Evolutionary conservation across 2,113 vertebrate genomes (phyloP).

Genomic region (Odobenus rosmarus): DNA sequence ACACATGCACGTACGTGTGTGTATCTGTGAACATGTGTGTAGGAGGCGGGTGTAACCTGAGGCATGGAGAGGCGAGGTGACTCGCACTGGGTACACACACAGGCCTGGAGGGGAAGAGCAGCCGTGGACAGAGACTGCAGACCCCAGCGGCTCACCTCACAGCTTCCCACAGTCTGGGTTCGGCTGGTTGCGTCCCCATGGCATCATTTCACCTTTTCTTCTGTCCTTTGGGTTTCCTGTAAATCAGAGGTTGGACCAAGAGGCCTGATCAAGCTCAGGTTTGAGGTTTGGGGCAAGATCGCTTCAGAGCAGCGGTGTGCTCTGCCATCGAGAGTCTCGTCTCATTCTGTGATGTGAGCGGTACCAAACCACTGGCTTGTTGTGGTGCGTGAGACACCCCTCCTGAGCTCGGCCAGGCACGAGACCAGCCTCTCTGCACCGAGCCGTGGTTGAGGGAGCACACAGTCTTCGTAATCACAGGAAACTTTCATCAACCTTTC

Average conservation of each 20-base stretch:
- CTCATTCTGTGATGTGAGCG: no score
- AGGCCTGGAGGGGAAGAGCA: rapidly evolving
- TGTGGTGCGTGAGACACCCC: rapidly evolving
- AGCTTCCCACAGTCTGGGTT: not conserved
- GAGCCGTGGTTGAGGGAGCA: not conserved
- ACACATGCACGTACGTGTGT: rapidly evolving
- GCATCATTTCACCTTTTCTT: not conserved
- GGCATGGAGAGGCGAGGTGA: not conserved
- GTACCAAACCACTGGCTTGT: not conserved
- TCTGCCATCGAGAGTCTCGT: no score
- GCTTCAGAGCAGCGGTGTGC: not conserved
- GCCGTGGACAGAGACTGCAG: not conserved
- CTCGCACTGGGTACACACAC: not conserved
- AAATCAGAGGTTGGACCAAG: not conserved
- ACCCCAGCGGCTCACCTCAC: no score
- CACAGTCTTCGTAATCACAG: rapidly evolving
- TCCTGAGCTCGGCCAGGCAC: rapidly evolving
- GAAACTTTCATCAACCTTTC: not conserved
- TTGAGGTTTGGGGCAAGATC: not conserved
- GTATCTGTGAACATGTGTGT: not conserved
- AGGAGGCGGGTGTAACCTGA: not conserved
- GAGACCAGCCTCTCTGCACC: not conserved
- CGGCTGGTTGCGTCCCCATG: rapidly evolving
- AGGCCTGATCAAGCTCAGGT: not conserved
- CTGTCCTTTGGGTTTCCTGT: not conserved